Percentiles rank a stretch among this genome's conserved stretches.
These are phyloP conservation scores for Isoperla grammatica DNA, from an alignment of 2,888 invertebrate genomes.

Conservation along the genomic window DNA sequence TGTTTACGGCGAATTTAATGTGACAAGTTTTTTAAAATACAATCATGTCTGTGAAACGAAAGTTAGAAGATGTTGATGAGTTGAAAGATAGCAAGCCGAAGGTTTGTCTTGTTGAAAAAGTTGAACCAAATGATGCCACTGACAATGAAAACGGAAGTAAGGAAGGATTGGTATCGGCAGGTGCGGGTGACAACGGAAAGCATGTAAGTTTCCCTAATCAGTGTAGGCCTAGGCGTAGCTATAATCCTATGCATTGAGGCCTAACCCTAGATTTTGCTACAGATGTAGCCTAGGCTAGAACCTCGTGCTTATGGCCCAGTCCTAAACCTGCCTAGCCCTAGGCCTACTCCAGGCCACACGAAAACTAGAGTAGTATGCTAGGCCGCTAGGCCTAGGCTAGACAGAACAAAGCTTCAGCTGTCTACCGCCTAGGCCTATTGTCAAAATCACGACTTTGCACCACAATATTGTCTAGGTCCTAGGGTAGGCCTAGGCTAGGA, in stretches of 20 bases:
- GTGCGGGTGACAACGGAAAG: conserved; percentile 16
- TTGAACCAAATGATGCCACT: neutral
- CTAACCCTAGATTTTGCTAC: neutral
- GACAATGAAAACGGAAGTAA: conserved; percentile 20
- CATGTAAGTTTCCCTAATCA: neutral
- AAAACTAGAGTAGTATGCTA: no score
- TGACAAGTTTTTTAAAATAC: conserved; percentile 20
- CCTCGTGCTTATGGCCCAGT: no score
- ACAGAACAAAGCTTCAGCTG: no score
- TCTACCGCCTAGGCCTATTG: no score
- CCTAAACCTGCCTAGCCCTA: no score
- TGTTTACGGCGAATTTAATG: conserved; percentile 28
- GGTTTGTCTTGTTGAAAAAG: conserved; percentile 22
- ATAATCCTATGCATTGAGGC: neutral
- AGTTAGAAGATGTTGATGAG: conserved; percentile 27
- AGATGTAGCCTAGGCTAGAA: no score
- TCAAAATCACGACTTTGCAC: no score
- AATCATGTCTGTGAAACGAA: conserved; percentile 32
- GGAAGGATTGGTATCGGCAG: conserved; percentile 7
- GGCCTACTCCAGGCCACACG: no score
- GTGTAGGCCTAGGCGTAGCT: neutral
- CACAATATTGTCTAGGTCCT: no score
- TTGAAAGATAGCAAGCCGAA: conserved; percentile 26
- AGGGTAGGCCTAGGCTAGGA: no score
- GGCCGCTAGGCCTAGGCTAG: no score